Evolutionary conservation across 1,140 invertebrate genomes (phyloP), one percentile per base, ranked within the genome.

Genomic region (Pentalonia nigronervosa): DNA sequence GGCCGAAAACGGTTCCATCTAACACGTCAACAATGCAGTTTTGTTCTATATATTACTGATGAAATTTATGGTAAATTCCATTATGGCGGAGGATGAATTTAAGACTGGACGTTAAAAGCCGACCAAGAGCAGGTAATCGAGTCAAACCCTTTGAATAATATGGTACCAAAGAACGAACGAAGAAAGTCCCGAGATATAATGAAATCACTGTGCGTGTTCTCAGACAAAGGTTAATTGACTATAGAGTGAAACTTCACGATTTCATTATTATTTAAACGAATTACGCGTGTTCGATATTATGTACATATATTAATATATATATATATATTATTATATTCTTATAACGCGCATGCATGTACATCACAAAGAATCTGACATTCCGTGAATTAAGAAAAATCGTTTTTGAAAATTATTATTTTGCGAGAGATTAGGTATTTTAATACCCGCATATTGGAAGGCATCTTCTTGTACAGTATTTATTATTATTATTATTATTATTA

Each of bases 81-180:
- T 90, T 67, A 90, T 11, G 45, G 36, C 23, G 30, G 6, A 45
- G 17, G 53, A 67, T 60, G 14, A 90, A 90, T 67, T 67, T n/a
- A 90, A 90, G 36, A 56, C 53, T 67, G 89, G 89, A 90, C 56
- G 53, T 90, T 90, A 60, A 90, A 67, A 90, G 56, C 56, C 56
- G 56, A 60, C 89, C 89, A 67, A 90, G 25, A 67, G 23, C 30
- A 76, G 60, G 60, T 90, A 90, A 90, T 90, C 89, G 89, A 90
- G 89, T 90, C 89, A 90, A 41, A 67, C 53, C 89, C 89, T 67
- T 90, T 90, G 88, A 89, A 89, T 89, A 53, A 53, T 53, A 53
- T 53, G 88, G 53, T 60, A 90, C 89, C 56, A 60, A 90, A 90
- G 89, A 90, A 90, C 89, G 53, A 90, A 90, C 89, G 89, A 90